Percentiles rank a stretch among this genome's conserved stretches.
Conservation (phyloP, 2,888 invertebrate species). For the Erpobdella octoculata region DNA sequence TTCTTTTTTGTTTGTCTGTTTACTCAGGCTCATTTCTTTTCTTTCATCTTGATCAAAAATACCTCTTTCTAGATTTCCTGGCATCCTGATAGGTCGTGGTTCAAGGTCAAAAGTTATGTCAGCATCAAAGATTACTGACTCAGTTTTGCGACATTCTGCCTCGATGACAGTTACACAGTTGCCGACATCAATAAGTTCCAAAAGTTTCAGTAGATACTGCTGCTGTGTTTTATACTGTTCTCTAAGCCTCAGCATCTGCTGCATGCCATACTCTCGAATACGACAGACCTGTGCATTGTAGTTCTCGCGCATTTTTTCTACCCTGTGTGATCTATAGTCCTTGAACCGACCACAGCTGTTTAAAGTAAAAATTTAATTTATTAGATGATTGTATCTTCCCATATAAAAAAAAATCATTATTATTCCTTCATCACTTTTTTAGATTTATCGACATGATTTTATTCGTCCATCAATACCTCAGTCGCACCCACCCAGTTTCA, state of each 20-base stretch:
- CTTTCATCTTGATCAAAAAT: too few relatives aligned
- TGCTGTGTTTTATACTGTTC: constrained; percentile 93
- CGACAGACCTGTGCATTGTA: constrained; percentile 89
- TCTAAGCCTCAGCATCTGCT: constrained; percentile 76
- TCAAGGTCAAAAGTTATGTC: constrained; percentile 40
- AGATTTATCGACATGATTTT: neutral
- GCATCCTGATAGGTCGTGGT: constrained; percentile 20
- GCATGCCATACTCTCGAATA: constrained; percentile 85
- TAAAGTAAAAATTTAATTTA: neutral
- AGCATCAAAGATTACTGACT: constrained; percentile 58
- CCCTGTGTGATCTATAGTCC: constrained; percentile 78
- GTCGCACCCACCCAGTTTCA: constrained; percentile 9
- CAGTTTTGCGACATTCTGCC: constrained; percentile 64
- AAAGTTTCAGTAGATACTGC: constrained; percentile 81
- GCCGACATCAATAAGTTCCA: constrained; percentile 87
- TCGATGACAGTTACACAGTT: constrained; percentile 63
- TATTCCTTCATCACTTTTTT: neutral
- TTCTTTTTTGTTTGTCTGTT: too few relatives aligned
- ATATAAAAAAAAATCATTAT: neutral
- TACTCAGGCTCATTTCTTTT: too few relatives aligned
- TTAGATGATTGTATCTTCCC: too few relatives aligned
- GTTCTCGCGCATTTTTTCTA: constrained; percentile 87
- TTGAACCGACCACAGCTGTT: constrained; percentile 77
- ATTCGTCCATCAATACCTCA: neutral
- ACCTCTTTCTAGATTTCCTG: constrained; percentile 2